phyloP scores from a whole-genome alignment of 2,888 invertebrate species.

The Liopterus haemorrhoidalis region DNA sequence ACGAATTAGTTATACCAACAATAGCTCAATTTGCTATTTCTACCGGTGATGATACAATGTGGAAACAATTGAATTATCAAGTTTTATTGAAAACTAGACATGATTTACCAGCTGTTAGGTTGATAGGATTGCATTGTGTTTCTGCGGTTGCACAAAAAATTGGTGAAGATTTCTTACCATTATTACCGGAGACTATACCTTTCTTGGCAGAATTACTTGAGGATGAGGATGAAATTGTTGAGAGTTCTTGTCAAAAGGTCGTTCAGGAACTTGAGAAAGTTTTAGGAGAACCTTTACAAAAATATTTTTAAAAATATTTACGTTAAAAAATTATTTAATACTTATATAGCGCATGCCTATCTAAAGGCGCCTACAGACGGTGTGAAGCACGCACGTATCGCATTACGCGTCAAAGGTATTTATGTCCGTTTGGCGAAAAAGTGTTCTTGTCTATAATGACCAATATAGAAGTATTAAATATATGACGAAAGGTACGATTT shows the following conservation, averaged over 20 bases:
- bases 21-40: constrained; percentile 77
- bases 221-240: constrained; percentile 79
- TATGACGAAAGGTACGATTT: too few species aligned
- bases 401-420: too few species aligned
- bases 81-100: constrained; percentile 81
- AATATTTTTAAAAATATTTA: constrained; percentile 62
- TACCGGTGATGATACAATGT: constrained; percentile 76
- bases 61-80: constrained; percentile 88
- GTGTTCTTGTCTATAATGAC: too few species aligned
- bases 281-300: constrained; percentile 84
- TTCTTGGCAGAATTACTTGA: constrained; percentile 90
- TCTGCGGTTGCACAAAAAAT: constrained; percentile 76
- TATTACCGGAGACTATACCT: constrained; percentile 89
- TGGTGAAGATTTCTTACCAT: constrained; percentile 80
- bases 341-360: too few species aligned
- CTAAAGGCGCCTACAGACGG: too few species aligned
- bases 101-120: constrained; percentile 65
- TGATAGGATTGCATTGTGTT: constrained; percentile 64
- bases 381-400: too few species aligned
- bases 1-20: constrained; percentile 64
- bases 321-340: not conserved
- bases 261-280: constrained; percentile 80
- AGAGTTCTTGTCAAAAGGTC: constrained; percentile 70
- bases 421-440: too few species aligned
- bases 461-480: too few species aligned